These are phyloP conservation scores for Ephydatia muelleri DNA, from an alignment of 37 sponge, comb jelly and placozoan species.

Conservation along the genomic window DNA sequence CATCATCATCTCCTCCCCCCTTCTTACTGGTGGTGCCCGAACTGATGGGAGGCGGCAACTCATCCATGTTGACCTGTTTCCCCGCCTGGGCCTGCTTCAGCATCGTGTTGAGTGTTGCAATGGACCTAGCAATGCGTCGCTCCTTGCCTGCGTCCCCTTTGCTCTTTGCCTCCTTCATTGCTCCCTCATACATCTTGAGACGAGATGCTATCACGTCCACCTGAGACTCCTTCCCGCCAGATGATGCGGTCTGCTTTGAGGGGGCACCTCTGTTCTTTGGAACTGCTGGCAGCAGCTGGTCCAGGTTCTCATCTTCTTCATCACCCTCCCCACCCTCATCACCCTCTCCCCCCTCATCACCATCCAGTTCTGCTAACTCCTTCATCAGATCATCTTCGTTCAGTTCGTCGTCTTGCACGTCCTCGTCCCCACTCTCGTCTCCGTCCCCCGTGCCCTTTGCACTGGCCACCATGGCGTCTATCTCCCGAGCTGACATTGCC, in stretches of 20 bases:
- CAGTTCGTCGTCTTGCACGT: neutral
- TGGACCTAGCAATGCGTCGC: conserved; percentile 23
- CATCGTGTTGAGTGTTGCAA: conserved; percentile 27
- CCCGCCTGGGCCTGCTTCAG: conserved; percentile 35
- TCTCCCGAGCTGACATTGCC: conserved; percentile 31
- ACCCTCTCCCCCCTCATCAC: conserved; percentile 24
- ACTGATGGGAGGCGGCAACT: conserved; percentile 34
- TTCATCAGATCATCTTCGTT: neutral
- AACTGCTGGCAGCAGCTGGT: conserved; percentile 22
- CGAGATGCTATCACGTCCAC: conserved; percentile 11
- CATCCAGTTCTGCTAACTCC: neutral
- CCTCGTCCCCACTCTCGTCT: conserved; percentile 9
- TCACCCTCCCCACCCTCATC: conserved; percentile 23
- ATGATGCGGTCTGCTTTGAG: neutral
- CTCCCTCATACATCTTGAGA: conserved; percentile 35
- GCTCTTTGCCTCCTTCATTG: conserved; percentile 20
- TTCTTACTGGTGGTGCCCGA: neutral
- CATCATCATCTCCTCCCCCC: conserved; percentile 4
- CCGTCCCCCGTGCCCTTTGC: conserved; percentile 41
- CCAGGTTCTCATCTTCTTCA: conserved; percentile 46
- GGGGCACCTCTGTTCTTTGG: neutral
- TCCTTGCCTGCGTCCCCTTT: conserved; percentile 33
- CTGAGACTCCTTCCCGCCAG: neutral
- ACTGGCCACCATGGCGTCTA: conserved; percentile 56
- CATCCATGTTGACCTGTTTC: conserved; percentile 31